Conservation (phyloP, 1,140 invertebrate genomes). For the Chymomyza costata region DNA sequence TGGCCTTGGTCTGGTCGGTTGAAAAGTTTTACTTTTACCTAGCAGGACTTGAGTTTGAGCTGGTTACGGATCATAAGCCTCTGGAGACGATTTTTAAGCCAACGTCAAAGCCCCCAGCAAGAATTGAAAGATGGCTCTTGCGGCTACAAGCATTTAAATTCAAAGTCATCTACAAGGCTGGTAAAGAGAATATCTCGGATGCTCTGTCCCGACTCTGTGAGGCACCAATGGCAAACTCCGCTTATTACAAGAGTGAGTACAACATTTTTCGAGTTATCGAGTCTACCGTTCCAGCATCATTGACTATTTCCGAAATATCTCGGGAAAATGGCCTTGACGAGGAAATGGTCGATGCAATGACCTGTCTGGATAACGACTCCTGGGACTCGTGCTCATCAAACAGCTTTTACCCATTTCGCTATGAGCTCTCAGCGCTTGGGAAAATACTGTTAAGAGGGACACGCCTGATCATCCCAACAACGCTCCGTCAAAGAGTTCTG, state of each 20-base stretch:
- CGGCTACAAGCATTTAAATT: slow-evolving; percentile 17
- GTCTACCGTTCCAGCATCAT: slow-evolving; percentile 1
- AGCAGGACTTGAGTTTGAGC: slow-evolving; percentile 13
- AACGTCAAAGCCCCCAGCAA: slow-evolving; percentile 9
- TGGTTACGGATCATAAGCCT: slow-evolving; percentile 25
- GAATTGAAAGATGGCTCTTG: slow-evolving; percentile 22
- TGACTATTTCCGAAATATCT: slow-evolving; percentile 18
- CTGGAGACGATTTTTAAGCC: slow-evolving; percentile 26
- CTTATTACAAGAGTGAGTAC: neutral
- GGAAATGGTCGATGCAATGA: slow-evolving; percentile 21
- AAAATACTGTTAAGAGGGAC: slow-evolving; percentile 12
- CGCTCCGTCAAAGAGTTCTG: slow-evolving; percentile 44
- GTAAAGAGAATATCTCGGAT: slow-evolving; percentile 11
- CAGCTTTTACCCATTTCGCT: slow-evolving; percentile 20
- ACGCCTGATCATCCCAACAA: slow-evolving; percentile 52
- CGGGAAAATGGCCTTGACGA: neutral
- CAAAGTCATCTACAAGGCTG: slow-evolving; percentile 6
- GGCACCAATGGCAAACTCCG: neutral
- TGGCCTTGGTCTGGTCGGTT: slow-evolving; percentile 13
- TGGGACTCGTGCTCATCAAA: slow-evolving; percentile 9
- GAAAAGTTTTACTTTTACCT: slow-evolving; percentile 19
- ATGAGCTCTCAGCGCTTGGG: slow-evolving; percentile 13
- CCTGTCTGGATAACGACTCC: slow-evolving; percentile 2
- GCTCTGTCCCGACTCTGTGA: slow-evolving; percentile 8
- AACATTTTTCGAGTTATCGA: slow-evolving; percentile 9